Conservation (phyloP, 2,113 vertebrate species). For the Salvelinus fontinalis region DNA sequence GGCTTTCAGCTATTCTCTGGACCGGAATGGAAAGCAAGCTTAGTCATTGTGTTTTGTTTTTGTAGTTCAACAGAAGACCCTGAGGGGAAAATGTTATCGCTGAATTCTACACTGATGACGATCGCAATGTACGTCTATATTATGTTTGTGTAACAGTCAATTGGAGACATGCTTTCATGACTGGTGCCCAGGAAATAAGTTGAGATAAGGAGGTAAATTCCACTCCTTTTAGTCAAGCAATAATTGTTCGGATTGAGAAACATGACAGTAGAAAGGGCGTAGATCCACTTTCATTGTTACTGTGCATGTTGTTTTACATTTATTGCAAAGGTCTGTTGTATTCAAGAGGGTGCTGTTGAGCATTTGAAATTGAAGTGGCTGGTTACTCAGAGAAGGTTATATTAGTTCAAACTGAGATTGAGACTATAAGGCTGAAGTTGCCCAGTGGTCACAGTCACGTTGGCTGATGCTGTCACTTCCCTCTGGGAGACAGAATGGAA, state of each 20-base stretch:
- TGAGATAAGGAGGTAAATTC: slow-evolving; percentile 26
- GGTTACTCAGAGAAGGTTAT: not conserved
- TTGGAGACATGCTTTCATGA: slow-evolving; percentile 10
- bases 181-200: not conserved
- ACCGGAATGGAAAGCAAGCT: not conserved
- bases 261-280: slow-evolving; percentile 21
- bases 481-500: not conserved
- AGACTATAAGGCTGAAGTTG: not conserved
- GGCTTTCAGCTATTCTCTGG: not conserved
- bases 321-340: not conserved
- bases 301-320: not conserved
- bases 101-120: slow-evolving; percentile 12
- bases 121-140: slow-evolving; percentile 37
- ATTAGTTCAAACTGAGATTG: slow-evolving; percentile 1
- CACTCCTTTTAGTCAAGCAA: slow-evolving; percentile 7
- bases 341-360: too few relatives aligned
- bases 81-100: slow-evolving; percentile 4
- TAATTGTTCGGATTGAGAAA: slow-evolving; percentile 27
- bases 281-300: slow-evolving; percentile 14
- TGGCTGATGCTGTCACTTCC: slow-evolving; percentile 10
- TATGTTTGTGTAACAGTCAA: slow-evolving; percentile 30
- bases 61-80: not conserved
- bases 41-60: slow-evolving; percentile 14
- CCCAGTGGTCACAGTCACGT: not conserved
- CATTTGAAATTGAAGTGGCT: not conserved